Percentiles rank a stretch among this genome's conserved stretches.
These are phyloP conservation scores for Brachionichthys hirsutus DNA, from an alignment of 2,113 vertebrate species.

Conservation along the genomic window DNA sequence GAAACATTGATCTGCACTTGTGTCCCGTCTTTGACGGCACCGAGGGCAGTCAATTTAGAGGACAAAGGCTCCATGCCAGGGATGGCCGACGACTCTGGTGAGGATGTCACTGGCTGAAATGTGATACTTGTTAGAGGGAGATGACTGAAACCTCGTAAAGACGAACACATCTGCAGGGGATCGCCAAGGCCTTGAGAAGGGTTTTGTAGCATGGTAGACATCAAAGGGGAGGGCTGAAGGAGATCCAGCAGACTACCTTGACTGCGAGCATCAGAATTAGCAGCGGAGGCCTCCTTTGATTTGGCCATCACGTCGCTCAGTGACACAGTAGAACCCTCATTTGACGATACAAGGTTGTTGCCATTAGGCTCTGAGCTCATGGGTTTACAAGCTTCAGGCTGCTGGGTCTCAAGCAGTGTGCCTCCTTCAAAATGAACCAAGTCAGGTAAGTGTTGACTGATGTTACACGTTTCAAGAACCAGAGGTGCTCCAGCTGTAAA, in stretches of 20 bases:
- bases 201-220: constrained; percentile 40
- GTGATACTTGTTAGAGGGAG: constrained; percentile 60
- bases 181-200: constrained; percentile 50
- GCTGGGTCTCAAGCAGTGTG: constrained; percentile 34
- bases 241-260: constrained; percentile 41
- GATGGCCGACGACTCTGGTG: constrained; percentile 54
- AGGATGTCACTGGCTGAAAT: constrained; percentile 63
- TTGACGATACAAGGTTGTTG: constrained; percentile 56
- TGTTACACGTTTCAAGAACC: constrained; percentile 65
- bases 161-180: constrained; percentile 55
- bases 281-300: constrained; percentile 22
- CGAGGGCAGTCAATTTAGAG: constrained; percentile 60
- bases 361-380: constrained; percentile 60
- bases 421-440: constrained; percentile 59
- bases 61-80: constrained; percentile 63
- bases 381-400: constrained; percentile 43
- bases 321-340: constrained; percentile 54
- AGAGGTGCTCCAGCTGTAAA: constrained; percentile 55
- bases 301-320: constrained; percentile 52
- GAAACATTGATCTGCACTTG: constrained; percentile 54
- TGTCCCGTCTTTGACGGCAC: constrained; percentile 54
- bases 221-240: constrained; percentile 50
- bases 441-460: constrained; percentile 53
- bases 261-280: constrained; percentile 37
- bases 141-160: constrained; percentile 53